Percentiles rank a stretch among this genome's conserved stretches.
Evolutionary conservation across 1,140 invertebrate genomes (phyloP).

Genomic region (Drosophila kurseongensis): DNA sequence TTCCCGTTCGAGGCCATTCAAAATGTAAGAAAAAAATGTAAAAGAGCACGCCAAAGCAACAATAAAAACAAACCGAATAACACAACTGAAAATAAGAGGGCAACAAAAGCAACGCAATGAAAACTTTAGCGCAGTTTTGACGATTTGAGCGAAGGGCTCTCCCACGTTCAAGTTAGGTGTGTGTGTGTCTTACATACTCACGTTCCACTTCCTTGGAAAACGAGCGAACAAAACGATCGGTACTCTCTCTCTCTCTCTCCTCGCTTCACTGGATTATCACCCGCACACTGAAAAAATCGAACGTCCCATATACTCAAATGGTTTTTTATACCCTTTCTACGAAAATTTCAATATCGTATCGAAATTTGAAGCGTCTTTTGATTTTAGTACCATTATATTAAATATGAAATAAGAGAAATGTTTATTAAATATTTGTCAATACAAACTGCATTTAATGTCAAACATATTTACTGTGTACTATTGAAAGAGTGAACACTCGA

Average conservation of each 20-base stretch:
- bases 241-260: slow-evolving; percentile 14
- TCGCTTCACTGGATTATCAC: not conserved
- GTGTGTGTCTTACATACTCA: slow-evolving; percentile 11
- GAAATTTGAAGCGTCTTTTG: too few species aligned
- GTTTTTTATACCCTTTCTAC: too few species aligned
- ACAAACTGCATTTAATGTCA: too few species aligned
- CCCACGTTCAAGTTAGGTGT: slow-evolving; percentile 61
- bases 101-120: slow-evolving; percentile 31
- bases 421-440: too few species aligned
- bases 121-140: slow-evolving; percentile 55
- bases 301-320: too few species aligned
- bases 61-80: slow-evolving; percentile 42
- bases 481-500: too few species aligned
- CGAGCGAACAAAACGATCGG: slow-evolving; percentile 24
- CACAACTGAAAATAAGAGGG: slow-evolving; percentile 21
- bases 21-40: slow-evolving; percentile 23
- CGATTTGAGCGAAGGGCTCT: slow-evolving; percentile 61
- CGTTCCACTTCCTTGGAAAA: slow-evolving; percentile 68
- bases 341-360: too few species aligned
- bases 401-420: too few species aligned
- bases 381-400: too few species aligned
- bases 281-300: not conserved
- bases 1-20: slow-evolving; percentile 56
- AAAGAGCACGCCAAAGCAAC: slow-evolving; percentile 13
- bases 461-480: too few species aligned